Evolutionary conservation across 1,140 invertebrate genomes (phyloP), one percentile per base, ranked within the genome.

Genomic region (Drosophila repletoides): DNA sequence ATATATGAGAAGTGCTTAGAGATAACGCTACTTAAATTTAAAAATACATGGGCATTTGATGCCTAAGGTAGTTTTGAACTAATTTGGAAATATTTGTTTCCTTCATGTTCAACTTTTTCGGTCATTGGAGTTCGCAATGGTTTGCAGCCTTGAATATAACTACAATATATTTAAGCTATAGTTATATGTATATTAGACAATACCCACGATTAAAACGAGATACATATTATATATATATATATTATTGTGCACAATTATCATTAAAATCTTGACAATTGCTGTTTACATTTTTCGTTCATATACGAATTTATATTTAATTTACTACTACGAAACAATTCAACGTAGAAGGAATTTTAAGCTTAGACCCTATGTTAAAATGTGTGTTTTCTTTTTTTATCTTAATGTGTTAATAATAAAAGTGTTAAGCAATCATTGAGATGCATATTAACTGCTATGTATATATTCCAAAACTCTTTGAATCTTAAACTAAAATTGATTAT

Each of bases 381-480:
- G n/a, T n/a, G n/a, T n/a, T n/a, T n/a, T n/a, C n/a, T n/a, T 17
- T 5, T 36, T 46, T 14, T 4, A 19, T n/a, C 22, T 58, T 36
- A 45, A 34, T 14, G 4, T 12, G 41, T 40, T 19, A 40, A 38
- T n/a, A n/a, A 17, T 1, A 29, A 40, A 41, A 5, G 51, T 3
- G 6, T 24, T 56, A 45, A 5, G 19, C 24, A 55, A 26, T 53
- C 17, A 28, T 28, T 10, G 26, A 43, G 10, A 55, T 43, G 43
- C 21, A 43, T 26, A 31, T 55, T 41, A 33, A 12, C 17, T 31
- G 15, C 52, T 28, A 53, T 40, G 34, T 40, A 28, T 40, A 41
- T 15, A 29, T 29, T 36, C 7, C n/a, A 24, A 12, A 36, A 36
- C 48, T 15, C 3, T 17, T n/a, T 15, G 5, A n/a, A 34, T 14